Percentiles rank a stretch among this genome's conserved stretches.
Evolutionary conservation across 2,113 vertebrate genomes (phyloP).

Genomic region (Pseudolaguvia tuberculata): DNA sequence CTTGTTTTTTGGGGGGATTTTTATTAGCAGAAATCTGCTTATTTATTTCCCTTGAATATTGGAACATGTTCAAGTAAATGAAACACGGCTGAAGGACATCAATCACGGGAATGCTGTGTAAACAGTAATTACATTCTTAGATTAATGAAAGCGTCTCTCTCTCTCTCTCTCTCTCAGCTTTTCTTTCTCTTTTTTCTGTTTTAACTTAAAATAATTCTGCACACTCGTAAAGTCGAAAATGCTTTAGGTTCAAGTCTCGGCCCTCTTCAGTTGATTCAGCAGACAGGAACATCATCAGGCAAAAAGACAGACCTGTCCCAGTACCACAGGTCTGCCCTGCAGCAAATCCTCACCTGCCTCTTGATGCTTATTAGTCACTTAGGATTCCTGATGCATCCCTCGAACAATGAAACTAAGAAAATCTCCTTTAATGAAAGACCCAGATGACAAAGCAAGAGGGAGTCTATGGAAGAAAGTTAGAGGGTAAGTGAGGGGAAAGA

Average conservation of each 20-base stretch:
- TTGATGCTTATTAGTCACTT: neutral
- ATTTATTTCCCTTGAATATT: slow-evolving; percentile 52
- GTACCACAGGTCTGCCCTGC: neutral
- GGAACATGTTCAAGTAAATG: slow-evolving; percentile 45
- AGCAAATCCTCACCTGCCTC: neutral
- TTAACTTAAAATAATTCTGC: slow-evolving; percentile 16
- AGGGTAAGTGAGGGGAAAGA: no score
- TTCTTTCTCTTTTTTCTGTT: neutral
- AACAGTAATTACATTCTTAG: slow-evolving; percentile 50
- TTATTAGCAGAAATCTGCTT: slow-evolving; percentile 42
- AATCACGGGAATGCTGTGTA: slow-evolving; percentile 41
- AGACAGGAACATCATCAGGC: no score
- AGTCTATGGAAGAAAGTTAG: no score
- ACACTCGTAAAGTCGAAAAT: neutral
- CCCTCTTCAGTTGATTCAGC: neutral
- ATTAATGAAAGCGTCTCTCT: slow-evolving; percentile 47
- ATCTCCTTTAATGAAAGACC: no score
- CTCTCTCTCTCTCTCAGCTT: neutral
- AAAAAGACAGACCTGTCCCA: neutral
- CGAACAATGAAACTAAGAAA: no score
- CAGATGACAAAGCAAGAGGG: no score
- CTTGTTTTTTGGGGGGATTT: slow-evolving; percentile 26
- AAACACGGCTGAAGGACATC: slow-evolving; percentile 51
- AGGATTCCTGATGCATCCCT: neutral
- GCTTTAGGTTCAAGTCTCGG: slow-evolving; percentile 16